A percentile compares a stretch with the other conserved stretches of the same genome.
These are phyloP conservation scores for Drosophila demipolita DNA, from an alignment of 2,888 invertebrate genomes.

Conservation along the genomic window DNA sequence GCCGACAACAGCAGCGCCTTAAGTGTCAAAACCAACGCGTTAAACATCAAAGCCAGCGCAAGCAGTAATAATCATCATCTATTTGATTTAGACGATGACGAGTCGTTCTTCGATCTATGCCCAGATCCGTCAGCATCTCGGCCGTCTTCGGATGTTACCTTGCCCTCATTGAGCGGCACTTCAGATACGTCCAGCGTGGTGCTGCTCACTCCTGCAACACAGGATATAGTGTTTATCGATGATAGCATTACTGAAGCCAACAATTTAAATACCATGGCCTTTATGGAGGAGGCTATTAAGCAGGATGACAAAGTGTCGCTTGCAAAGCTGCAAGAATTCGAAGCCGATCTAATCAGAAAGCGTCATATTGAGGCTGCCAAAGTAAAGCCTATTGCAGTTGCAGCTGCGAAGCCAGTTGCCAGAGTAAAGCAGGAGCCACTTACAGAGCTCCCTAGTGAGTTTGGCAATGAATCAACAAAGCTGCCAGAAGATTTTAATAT, in stretches of 20 bases:
- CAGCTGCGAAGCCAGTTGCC: neutral
- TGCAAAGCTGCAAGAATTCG: constrained; percentile 66
- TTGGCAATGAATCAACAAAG: constrained; percentile 65
- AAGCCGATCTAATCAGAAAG: constrained; percentile 62
- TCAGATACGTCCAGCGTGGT: constrained; percentile 73
- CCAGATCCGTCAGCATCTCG: constrained; percentile 30
- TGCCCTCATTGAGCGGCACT: constrained; percentile 39
- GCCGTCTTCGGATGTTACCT: neutral
- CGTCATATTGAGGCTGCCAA: constrained; percentile 39
- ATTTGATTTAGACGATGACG: constrained; percentile 64
- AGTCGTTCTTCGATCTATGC: constrained; percentile 43
- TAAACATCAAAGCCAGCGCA: constrained; percentile 1
- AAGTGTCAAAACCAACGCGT: constrained; percentile 24
- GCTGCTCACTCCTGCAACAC: constrained; percentile 78
- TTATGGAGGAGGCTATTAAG: constrained; percentile 68
- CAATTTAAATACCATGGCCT: constrained; percentile 71
- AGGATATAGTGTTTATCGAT: constrained; percentile 82
- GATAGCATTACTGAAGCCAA: constrained; percentile 64
- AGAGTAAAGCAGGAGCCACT: constrained; percentile 50
- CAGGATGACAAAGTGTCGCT: constrained; percentile 62
- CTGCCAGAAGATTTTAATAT: constrained; percentile 61
- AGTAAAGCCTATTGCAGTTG: neutral
- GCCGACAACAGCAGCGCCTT: constrained; percentile 52
- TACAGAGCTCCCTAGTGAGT: constrained; percentile 45
- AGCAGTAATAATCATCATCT: constrained; percentile 30